A percentile compares a stretch with the other conserved stretches of the same genome.
These are phyloP conservation scores for Pithys albifrons DNA, from an alignment of 2,113 vertebrate genomes.

Conservation along the genomic window DNA sequence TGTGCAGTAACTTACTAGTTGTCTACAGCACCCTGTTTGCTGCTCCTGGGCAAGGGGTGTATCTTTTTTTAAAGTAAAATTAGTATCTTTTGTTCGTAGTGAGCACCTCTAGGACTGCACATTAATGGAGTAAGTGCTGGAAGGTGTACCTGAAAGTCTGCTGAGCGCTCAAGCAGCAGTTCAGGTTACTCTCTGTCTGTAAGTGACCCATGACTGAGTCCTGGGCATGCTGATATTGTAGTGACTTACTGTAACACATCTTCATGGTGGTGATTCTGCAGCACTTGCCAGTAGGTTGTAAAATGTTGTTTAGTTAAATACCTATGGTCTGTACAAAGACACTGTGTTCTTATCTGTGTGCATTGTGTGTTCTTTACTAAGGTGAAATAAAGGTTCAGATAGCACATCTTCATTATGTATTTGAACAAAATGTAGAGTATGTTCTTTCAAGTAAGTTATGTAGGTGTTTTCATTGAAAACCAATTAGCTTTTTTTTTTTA, in stretches of 20 bases:
- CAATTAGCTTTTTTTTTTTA: background rate
- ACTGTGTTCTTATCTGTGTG: conserved; percentile 53
- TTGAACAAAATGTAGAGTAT: background rate
- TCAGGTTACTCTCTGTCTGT: conserved; percentile 63
- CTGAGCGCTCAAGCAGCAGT: background rate
- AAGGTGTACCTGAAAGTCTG: conserved; percentile 75
- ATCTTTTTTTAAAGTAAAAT: background rate
- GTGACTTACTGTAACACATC: conserved; percentile 72
- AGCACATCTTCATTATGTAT: background rate
- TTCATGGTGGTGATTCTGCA: conserved; percentile 41
- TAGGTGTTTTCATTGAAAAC: background rate
- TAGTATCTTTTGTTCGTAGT: background rate
- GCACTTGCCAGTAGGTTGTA: conserved; percentile 54
- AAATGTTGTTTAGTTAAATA: conserved; percentile 41
- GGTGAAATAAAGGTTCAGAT: background rate
- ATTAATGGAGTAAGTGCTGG: conserved; percentile 72
- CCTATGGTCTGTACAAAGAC: background rate
- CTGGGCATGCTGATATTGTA: conserved; percentile 69
- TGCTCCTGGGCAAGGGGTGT: background rate
- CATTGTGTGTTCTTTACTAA: background rate
- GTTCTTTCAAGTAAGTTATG: background rate
- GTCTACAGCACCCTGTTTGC: background rate
- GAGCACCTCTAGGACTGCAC: background rate
- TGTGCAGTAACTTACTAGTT: conserved; percentile 33
- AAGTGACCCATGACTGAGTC: conserved; percentile 50